Evolutionary conservation across 2,113 vertebrate species (phyloP), one percentile per base, ranked within the genome.

Genomic region (Microcebus lehilahytsara): DNA sequence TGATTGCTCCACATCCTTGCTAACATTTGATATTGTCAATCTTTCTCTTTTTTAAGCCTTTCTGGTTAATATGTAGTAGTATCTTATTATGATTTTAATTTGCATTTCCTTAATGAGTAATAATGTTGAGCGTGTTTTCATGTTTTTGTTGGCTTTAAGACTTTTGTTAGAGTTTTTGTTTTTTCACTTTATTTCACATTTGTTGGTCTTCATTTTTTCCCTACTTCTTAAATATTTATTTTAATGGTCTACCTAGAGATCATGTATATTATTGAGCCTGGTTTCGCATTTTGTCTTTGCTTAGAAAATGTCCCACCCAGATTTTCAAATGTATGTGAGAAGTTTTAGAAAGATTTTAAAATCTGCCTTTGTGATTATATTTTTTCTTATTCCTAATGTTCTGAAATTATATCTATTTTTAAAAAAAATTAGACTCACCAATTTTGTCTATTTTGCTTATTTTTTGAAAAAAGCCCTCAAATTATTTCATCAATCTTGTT

Each of bases 241-340:
- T 80, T 87, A 93, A 53, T 56, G 58, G 20, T 74, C 20, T 77
- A 67, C 53, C 66, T 34, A 75, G 46, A 67, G 56, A 67, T 23
- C 40, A 20, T 53, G 25, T 89, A 53, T 53, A 10, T 62, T 64
- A 49, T 71, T 89, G 11, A 94, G 23, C n/a, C 20, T 80, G n/a
- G 0, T 72, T 69, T 88, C 69, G 12, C 3, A 46, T 6, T 62
- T 79, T 87, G 30, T 60, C 20, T 93, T 87, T 87, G 23, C 22
- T 62, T 79, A 87, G 62, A 49, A 58, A 87, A 87, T 53, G 14
- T 72, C 25, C 62, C 40, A 71, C 51, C 27, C 42, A 64, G 64
- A 83, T 42, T 89, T 83, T 83, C 30, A 74, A 66, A 71, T 64
- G 72, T 93, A 93, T 62, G 79, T 94, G 27, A 89, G 40, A 64